Evolutionary conservation across 1,140 invertebrate genomes (phyloP).

Genomic region (Centruroides vittatus): DNA sequence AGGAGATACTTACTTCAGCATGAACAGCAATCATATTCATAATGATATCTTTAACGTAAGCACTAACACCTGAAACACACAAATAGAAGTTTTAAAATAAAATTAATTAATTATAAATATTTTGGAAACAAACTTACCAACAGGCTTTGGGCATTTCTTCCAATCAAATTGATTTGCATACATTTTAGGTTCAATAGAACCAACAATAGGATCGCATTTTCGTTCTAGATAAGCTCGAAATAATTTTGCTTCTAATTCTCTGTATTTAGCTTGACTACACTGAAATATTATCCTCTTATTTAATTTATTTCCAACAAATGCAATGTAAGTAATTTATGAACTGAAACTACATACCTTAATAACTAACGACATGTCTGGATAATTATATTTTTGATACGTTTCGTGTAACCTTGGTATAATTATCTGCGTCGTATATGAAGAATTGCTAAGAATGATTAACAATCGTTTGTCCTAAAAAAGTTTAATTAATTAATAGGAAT

Average conservation of each 20-base stretch:
- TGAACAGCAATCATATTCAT: conserved; percentile 84
- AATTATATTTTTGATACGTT: conserved; percentile 45
- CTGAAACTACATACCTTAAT: conserved; percentile 21
- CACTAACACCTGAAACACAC: conserved; percentile 46
- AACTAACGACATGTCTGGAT: conserved; percentile 48
- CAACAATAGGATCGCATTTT: conserved; percentile 81
- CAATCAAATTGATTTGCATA: conserved; percentile 77
- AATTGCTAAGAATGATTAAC: conserved; percentile 77
- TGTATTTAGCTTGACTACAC: conserved; percentile 24
- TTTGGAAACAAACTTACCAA: conserved; percentile 20
- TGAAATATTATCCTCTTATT: background rate
- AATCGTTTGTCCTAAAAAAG: conserved; percentile 47
- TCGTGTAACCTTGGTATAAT: conserved; percentile 53
- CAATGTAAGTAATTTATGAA: background rate
- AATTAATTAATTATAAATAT: background rate
- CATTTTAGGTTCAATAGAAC: conserved; percentile 89
- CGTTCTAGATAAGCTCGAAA: conserved; percentile 63
- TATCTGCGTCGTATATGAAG: conserved; percentile 59
- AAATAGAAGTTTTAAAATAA: background rate
- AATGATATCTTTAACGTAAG: conserved; percentile 83
- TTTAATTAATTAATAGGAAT: background rate
- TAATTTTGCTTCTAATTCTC: conserved; percentile 30
- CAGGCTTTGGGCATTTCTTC: conserved; percentile 50
- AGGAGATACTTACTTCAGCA: conserved; percentile 53
- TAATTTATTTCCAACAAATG: background rate